Evolutionary conservation across 2,113 vertebrate genomes (phyloP).

Genomic region (Xyliphius kryptos): DNA sequence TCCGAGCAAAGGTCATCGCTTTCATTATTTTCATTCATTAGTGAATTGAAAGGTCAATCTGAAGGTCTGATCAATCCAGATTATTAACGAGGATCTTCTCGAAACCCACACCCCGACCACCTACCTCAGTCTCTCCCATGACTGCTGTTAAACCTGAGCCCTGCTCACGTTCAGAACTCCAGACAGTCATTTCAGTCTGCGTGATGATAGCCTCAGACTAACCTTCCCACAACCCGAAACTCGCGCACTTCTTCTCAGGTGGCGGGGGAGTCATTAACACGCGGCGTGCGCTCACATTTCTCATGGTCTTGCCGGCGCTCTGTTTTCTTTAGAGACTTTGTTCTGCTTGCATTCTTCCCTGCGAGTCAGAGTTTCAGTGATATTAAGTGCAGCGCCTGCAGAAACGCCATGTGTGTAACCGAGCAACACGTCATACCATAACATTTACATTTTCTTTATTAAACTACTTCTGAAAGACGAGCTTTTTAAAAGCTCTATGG

Average conservation of each 20-base stretch:
- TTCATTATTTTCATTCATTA: conserved; percentile 31
- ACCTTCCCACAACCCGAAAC: not conserved
- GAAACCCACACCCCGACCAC: not conserved
- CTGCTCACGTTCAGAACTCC: not conserved
- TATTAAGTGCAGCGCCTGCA: conserved; percentile 3
- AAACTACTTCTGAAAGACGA: too few relatives aligned
- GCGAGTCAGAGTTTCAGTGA: conserved; percentile 12
- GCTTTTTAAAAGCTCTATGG: too few relatives aligned
- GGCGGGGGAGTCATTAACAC: conserved; percentile 7
- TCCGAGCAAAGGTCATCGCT: conserved; percentile 20
- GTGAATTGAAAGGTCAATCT: conserved; percentile 36
- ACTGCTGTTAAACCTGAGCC: not conserved
- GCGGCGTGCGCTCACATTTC: not conserved
- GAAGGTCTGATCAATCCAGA: conserved; percentile 6
- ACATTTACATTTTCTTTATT: too few relatives aligned
- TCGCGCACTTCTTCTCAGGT: not conserved
- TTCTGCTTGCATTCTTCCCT: not conserved
- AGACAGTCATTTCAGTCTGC: conserved; percentile 11
- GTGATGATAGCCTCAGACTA: conserved; percentile 14
- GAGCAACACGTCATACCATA: too few relatives aligned
- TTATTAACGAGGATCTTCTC: conserved; percentile 18
- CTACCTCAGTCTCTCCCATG: not conserved
- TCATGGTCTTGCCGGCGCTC: too few relatives aligned
- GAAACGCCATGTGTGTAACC: too few relatives aligned
- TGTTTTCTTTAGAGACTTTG: conserved; percentile 16